A percentile compares a stretch with the other conserved stretches of the same genome.
Evolutionary conservation across 2,113 vertebrate genomes (phyloP).

Genomic region (Lophius piscatorius): DNA sequence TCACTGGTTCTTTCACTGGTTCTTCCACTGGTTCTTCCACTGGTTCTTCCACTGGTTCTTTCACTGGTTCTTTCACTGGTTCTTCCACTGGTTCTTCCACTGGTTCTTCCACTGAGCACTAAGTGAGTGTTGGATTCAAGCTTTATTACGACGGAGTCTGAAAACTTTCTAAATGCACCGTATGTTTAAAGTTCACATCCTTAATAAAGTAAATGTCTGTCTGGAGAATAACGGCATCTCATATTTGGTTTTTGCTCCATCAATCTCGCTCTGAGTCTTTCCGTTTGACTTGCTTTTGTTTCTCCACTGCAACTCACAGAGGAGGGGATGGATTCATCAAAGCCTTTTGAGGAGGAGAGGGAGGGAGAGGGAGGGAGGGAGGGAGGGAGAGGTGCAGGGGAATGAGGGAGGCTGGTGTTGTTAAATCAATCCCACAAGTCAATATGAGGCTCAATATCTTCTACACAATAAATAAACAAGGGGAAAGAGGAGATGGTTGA

Average conservation of each 20-base stretch:
- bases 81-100: too few species aligned
- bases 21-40: too few species aligned
- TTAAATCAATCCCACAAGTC: constrained; percentile 71
- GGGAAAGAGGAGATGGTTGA: constrained; percentile 39
- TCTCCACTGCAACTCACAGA: constrained; percentile 21
- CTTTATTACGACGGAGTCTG: too few species aligned
- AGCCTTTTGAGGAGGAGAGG: constrained; percentile 48
- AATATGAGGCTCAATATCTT: constrained; percentile 66
- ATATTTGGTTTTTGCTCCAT: constrained; percentile 14
- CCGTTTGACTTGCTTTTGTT: constrained; percentile 23
- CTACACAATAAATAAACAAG: constrained; percentile 67
- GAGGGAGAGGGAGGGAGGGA: constrained; percentile 20
- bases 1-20: too few species aligned
- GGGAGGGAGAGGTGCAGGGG: constrained; percentile 15
- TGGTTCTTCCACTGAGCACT: too few species aligned
- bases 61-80: too few species aligned
- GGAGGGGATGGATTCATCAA: constrained; percentile 66
- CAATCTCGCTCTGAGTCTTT: constrained; percentile 6
- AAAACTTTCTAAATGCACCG: too few species aligned
- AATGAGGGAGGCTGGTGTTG: constrained; percentile 39
- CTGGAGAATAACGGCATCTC: constrained; percentile 14
- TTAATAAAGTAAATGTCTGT: constrained; percentile 18
- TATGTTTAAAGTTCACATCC: too few species aligned
- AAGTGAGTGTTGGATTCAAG: too few species aligned
- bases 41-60: too few species aligned